A percentile compares a stretch with the other conserved stretches of the same genome.
These are phyloP conservation scores for Beroe ovata DNA, from an alignment of 37 sponge, comb jelly and placozoan species.

Conservation along the genomic window DNA sequence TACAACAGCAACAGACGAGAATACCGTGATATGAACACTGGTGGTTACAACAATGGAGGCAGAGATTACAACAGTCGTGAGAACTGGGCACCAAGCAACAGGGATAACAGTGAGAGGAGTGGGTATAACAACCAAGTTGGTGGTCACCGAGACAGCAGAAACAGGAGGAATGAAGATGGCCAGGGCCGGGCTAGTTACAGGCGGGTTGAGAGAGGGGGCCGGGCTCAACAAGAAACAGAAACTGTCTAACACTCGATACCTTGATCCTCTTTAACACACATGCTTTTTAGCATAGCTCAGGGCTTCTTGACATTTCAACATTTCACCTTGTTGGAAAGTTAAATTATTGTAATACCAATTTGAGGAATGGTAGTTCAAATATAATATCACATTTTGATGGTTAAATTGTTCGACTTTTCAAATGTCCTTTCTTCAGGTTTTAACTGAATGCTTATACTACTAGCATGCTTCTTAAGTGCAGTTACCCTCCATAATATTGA, in stretches of 20 bases:
- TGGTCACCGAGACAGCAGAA: background rate
- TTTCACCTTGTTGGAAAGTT: background rate
- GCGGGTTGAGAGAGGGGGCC: constrained; percentile 41
- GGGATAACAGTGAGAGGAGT: background rate
- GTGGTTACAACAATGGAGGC: background rate
- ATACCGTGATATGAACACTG: background rate
- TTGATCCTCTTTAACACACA: background rate
- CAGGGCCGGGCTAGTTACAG: constrained; percentile 22
- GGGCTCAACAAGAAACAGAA: background rate
- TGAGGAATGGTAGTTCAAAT: background rate
- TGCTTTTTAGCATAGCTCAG: background rate
- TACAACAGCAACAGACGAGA: constrained; percentile 7
- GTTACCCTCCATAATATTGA: no score
- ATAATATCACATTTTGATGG: background rate
- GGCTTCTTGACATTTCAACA: background rate
- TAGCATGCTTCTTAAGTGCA: no score
- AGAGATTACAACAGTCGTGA: constrained; percentile 4
- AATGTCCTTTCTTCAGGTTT: no score
- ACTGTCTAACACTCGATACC: background rate
- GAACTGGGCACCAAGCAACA: constrained; percentile 17
- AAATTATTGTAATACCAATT: background rate
- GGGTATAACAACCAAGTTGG: background rate
- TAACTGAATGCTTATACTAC: no score
- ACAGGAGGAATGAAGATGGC: background rate
- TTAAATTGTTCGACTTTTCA: background rate